A percentile compares a stretch with the other conserved stretches of the same genome.
Evolutionary conservation across 2,113 vertebrate species (phyloP).

Genomic region (Greenwoodochromis staneri): DNA sequence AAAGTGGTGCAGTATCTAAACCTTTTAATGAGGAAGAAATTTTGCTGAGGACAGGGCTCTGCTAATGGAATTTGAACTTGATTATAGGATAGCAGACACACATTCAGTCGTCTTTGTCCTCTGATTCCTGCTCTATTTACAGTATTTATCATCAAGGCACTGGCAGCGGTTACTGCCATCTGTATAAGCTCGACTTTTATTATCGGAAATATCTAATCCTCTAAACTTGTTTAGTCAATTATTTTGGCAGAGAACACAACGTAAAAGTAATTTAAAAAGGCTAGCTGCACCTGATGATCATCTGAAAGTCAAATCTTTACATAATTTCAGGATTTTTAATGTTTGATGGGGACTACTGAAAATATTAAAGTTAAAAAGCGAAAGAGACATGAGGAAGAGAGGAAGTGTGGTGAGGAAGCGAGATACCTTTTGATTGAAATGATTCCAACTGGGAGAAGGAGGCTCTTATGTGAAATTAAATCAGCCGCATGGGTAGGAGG

Average conservation of each 20-base stretch:
- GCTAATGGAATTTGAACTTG: conserved; percentile 72
- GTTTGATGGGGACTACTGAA: background rate
- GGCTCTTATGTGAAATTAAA: conserved; percentile 32
- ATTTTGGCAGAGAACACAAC: background rate
- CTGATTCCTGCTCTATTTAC: conserved; percentile 42
- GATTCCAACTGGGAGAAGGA: conserved; percentile 3
- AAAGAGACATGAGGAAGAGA: background rate
- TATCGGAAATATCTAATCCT: conserved; percentile 20
- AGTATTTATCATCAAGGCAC: conserved; percentile 32
- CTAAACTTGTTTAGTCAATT: background rate
- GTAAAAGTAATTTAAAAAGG: background rate
- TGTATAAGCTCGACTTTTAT: background rate
- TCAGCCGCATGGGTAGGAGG: conserved; percentile 11
- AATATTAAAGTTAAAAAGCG: background rate
- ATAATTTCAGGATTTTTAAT: background rate
- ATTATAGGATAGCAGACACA: conserved; percentile 62
- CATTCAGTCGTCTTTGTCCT: conserved; percentile 34
- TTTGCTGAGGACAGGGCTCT: conserved; percentile 69
- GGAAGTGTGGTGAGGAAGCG: background rate
- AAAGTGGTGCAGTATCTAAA: conserved; percentile 52
- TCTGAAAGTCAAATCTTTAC: background rate
- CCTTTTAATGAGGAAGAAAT: conserved; percentile 70
- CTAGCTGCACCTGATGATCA: background rate
- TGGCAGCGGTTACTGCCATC: background rate
- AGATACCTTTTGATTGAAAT: conserved; percentile 6